Evolutionary conservation across 2,888 invertebrate genomes (phyloP).

Genomic region (Andrena dorsata): DNA sequence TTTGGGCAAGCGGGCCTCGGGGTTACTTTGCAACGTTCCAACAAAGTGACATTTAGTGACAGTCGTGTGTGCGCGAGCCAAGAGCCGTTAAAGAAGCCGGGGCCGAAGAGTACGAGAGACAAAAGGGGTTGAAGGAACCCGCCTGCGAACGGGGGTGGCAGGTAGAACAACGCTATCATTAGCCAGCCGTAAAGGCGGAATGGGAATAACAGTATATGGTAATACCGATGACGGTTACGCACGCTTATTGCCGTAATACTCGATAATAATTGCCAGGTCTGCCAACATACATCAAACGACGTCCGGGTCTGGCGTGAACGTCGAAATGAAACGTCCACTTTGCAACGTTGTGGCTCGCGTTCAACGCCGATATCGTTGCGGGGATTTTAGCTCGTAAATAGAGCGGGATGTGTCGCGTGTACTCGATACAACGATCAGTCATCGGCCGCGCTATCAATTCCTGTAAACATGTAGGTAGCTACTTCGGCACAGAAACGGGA

Average conservation of each 20-base stretch:
- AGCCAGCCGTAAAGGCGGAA: slow-evolving; percentile 69
- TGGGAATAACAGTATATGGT: slow-evolving; percentile 76
- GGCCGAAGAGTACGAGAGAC: slow-evolving; percentile 14
- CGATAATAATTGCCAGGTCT: slow-evolving; percentile 75
- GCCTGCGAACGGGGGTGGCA: slow-evolving; percentile 52
- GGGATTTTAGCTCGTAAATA: slow-evolving; percentile 27
- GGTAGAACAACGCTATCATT: slow-evolving; percentile 71
- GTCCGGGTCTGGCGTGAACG: slow-evolving; percentile 50
- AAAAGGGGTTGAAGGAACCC: slow-evolving; percentile 26
- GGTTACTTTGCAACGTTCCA: not conserved
- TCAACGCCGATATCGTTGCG: slow-evolving; percentile 8
- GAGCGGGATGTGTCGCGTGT: not conserved
- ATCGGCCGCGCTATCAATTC: no score
- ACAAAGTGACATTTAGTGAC: not conserved
- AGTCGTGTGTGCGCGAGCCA: not conserved
- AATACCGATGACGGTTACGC: slow-evolving; percentile 74
- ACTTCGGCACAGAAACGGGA: no score
- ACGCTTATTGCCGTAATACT: slow-evolving; percentile 75
- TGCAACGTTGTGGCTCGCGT: slow-evolving; percentile 20
- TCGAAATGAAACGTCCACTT: slow-evolving; percentile 57
- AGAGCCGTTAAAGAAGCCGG: slow-evolving; percentile 28
- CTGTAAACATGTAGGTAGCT: no score
- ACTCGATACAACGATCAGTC: no score
- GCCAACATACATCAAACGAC: slow-evolving; percentile 71
- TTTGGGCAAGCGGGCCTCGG: not conserved